These are phyloP conservation scores for Bradypus variegatus DNA, from an alignment of 2,797 vertebrate species.

Conservation along the genomic window DNA sequence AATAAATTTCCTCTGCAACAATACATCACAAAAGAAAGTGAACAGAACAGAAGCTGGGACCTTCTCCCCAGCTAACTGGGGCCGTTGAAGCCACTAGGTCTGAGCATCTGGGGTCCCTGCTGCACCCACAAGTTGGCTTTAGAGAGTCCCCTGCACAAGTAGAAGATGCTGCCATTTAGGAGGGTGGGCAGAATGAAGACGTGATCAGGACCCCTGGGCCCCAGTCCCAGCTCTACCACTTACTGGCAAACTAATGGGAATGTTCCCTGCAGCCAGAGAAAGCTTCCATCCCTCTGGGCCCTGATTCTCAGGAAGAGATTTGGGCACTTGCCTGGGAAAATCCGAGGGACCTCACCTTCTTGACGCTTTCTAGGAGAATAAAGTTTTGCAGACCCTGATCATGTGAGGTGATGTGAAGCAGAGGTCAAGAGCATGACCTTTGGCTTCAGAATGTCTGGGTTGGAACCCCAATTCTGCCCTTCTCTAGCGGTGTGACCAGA, in stretches of 20 bases:
- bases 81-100: background rate
- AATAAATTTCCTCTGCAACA: conserved; percentile 56
- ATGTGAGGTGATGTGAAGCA: accelerated
- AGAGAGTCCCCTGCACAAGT: background rate
- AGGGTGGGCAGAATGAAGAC: background rate
- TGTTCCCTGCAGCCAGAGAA: background rate
- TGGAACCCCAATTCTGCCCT: background rate
- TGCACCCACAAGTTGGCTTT: background rate
- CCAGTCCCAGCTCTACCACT: background rate
- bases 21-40: conserved; percentile 39
- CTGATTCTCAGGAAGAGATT: background rate
- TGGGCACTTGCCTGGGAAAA: background rate
- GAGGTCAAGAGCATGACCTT: accelerated
- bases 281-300: background rate
- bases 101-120: background rate
- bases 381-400: background rate
- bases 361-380: background rate
- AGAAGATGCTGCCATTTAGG: background rate
- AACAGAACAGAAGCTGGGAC: background rate
- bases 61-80: background rate
- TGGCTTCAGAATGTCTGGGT: background rate
- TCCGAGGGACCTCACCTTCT: background rate
- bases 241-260: background rate
- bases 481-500: background rate
- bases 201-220: background rate